phyloP scores from a whole-genome alignment of 2,113 vertebrate genomes.

The Scophthalmus maximus region DNA sequence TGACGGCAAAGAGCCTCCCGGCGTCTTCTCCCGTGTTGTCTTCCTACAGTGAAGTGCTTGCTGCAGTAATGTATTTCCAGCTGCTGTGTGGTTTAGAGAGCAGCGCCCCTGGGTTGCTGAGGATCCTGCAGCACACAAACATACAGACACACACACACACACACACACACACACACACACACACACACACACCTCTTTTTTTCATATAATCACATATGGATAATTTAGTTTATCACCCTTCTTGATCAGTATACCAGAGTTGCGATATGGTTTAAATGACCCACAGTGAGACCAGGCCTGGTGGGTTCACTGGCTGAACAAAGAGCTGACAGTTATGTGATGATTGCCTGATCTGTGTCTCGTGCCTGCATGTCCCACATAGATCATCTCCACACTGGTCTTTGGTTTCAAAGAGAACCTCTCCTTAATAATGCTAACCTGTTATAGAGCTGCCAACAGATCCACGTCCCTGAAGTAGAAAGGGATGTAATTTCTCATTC shows the following conservation, averaged over 20 bases:
- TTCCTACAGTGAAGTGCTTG: slow-evolving; percentile 76
- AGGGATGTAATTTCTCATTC: neutral
- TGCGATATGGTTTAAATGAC: neutral
- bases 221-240: neutral
- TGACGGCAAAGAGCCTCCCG: slow-evolving; percentile 89
- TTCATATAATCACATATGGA: neutral
- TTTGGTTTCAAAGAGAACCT: neutral
- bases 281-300: neutral
- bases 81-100: slow-evolving; percentile 21
- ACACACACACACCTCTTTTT: neutral
- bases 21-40: slow-evolving; percentile 91
- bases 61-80: neutral
- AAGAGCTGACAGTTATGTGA: neutral
- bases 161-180: too few species aligned
- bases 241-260: neutral
- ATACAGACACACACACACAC: neutral
- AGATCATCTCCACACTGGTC: neutral
- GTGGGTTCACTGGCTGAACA: neutral
- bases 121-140: slow-evolving; percentile 5
- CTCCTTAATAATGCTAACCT: too few species aligned
- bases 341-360: neutral
- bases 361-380: neutral
- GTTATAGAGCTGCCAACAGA: neutral
- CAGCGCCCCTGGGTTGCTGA: slow-evolving; percentile 15
- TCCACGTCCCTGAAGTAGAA: neutral